These are phyloP conservation scores for Nasonovia ribisnigri DNA, from an alignment of 2,888 invertebrate genomes.

Conservation along the genomic window DNA sequence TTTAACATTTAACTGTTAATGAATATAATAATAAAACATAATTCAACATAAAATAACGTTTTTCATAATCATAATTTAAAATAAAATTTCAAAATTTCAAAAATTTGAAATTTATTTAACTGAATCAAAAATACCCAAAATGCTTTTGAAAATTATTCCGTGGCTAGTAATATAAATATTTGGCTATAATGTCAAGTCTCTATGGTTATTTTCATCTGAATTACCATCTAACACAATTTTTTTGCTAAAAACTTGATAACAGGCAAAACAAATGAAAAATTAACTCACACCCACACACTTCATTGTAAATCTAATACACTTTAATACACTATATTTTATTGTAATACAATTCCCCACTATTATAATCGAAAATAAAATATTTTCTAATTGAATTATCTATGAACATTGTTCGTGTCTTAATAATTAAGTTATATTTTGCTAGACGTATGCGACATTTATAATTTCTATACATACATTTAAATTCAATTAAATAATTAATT, in stretches of 20 bases:
- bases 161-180: background rate
- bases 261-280: background rate
- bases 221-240: background rate
- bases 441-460: background rate
- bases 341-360: background rate
- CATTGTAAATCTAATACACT: background rate
- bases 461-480: background rate
- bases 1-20: too few species aligned
- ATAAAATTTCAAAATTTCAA: background rate
- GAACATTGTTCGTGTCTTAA: background rate
- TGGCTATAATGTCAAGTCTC: background rate
- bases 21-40: too few species aligned
- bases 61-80: background rate
- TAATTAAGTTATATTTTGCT: background rate
- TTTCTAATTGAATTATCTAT: background rate
- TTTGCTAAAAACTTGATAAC: background rate
- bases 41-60: background rate
- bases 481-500: background rate
- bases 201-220: background rate
- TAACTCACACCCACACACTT: background rate
- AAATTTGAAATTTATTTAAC: background rate
- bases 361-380: background rate
- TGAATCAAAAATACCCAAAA: background rate
- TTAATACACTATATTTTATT: too few species aligned
- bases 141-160: background rate